Evolutionary conservation across 1,140 invertebrate species (phyloP), one percentile per base, ranked within the genome.

Genomic region (Pachypsylla venusta): DNA sequence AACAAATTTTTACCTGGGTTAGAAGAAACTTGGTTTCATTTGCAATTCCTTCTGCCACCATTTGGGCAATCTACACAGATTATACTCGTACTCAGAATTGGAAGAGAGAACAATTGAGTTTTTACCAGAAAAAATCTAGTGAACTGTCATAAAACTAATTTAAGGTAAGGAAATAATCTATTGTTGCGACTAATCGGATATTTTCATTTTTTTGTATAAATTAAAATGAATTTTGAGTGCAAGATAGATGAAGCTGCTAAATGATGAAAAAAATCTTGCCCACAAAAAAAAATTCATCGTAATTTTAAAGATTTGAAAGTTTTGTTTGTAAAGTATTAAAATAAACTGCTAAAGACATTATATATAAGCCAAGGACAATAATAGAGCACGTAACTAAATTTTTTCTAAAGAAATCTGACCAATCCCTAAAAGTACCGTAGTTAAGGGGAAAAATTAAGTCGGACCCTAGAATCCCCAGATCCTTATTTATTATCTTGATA

Each of bases 81-180:
- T 48, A 48, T 22, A 5, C 7, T 22, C 42, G 42, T 4, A 48
- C 42, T 48, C 42, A 48, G 22, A 22, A 7, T 48, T 48, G 42
- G 42, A 48, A 48, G 22, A 48, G 22, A n/a, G 42, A 48, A 48
- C 42, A 48, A 19, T 19, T 48, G 5, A 22, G n/a, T 5, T 19
- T 48, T n/a, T 48, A 48, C 42, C 16, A 10, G 16, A 48, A 48
- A 48, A 48, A 48, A 7, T 22, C 16, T n/a, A 5, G 22, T 12
- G 30, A 35, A 35, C 30, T 12, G 30, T 16, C 10, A 16, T 16
- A 35, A 3, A 19, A 5, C 7, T 19, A n/a, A 48, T 10, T n/a
- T 48, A 48, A 48, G 42, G 42, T 48, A 19, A 19, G 42, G 16
- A 48, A 48, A 48, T 48, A n/a, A n/a, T n/a, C n/a, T n/a, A n/a